Conservation (phyloP, 1,140 invertebrate species). For the Bombus huntii region DNA sequence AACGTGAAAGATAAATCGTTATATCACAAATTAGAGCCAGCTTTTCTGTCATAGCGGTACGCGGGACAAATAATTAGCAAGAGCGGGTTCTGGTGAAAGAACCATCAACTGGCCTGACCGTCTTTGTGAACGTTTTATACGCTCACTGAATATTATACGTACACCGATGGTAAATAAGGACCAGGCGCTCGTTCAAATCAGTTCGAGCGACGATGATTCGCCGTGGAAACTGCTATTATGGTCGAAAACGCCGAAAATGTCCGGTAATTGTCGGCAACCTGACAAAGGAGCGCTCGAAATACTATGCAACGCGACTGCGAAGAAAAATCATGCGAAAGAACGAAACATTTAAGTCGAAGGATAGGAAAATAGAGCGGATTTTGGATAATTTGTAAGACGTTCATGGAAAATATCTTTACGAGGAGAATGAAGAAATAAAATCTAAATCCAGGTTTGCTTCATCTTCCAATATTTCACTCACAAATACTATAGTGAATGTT, state of each 20-base stretch:
- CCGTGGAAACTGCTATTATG: background rate
- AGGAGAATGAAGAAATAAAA: background rate
- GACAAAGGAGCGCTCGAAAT: background rate
- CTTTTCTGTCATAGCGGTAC: background rate
- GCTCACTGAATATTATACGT: constrained; percentile 25
- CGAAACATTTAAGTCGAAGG: background rate
- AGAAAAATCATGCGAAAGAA: background rate
- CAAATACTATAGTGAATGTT: background rate
- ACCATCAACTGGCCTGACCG: background rate
- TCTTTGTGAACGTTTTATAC: constrained; percentile 17
- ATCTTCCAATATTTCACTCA: background rate
- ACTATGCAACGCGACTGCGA: background rate
- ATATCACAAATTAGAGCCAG: background rate
- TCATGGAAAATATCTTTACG: background rate
- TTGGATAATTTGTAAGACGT: background rate
- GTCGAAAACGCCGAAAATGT: background rate
- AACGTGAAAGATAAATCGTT: constrained; percentile 2
- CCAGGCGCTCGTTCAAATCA: constrained; percentile 3
- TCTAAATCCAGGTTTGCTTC: background rate
- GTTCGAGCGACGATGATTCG: background rate
- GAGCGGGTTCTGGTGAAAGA: background rate
- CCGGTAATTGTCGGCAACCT: constrained; percentile 10
- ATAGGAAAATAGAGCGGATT: background rate
- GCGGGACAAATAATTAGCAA: constrained; percentile 30
- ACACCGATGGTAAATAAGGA: constrained; percentile 30